Base-by-base conservation (phyloP, 2,797 vertebrate genomes). In the Macropodus opercularis region DNA sequence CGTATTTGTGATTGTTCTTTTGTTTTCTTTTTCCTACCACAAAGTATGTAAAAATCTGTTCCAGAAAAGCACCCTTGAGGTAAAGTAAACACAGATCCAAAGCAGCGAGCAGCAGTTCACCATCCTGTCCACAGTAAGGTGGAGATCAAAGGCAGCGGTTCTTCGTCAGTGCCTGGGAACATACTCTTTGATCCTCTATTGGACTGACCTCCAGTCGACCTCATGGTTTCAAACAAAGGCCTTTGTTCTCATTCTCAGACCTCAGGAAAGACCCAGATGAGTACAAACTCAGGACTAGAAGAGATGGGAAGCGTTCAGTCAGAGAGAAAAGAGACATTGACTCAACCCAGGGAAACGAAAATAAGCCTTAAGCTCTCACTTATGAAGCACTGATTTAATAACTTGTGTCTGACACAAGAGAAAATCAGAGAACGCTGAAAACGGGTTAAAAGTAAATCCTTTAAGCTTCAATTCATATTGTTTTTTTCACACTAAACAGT, bases 141-240 rank as follows among this genome's bases (percentile, higher is more conserved):
- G 63, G 59, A 81, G 86, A 92, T 91, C 87, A 92, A 91, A 92
- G 84, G 53, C 64, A 67, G 51, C 36, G 31, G 54, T 78, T 84
- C 52, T 51, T 79, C 72, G 81, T 80, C 75, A 43, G 63, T 32
- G 84, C 86, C 84, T 65, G 79, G 72, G 79, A 90, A 87, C 72
- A 79, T 69, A 73, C 17, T 63, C 90, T 91, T 92, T 92, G 87
- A 92, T 91, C 85, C 75, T 77, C 79, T 77, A 80, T 89, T 84
- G 85, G 77, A 72, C 72, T 89, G 88, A 92, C 90, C 90, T 87
- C 72, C 63, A 78, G 50, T 74, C 77, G 69, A 90, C 89, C 90
- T 82, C 41, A 0, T 82, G 79, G 70, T 85, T 88, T 89, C 74
- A 82, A 79, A 86, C 72, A 85, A 80, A 86, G 68, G 74, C 62